Evolutionary conservation across 2,888 invertebrate species (phyloP).

Genomic region (Andricus curvator): DNA sequence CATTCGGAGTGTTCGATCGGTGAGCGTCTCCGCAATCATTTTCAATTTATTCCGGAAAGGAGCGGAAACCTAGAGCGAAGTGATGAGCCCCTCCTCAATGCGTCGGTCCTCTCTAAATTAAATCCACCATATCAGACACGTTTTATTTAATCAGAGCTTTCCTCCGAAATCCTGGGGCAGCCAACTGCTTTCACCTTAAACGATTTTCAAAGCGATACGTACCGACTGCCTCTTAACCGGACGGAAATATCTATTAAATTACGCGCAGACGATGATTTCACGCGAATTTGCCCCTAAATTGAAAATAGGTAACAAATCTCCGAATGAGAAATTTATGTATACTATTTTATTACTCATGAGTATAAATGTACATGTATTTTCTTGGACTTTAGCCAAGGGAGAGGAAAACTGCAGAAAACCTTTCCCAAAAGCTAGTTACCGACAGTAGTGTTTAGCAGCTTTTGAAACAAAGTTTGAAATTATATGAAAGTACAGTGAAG

Average conservation of each 20-base stretch:
- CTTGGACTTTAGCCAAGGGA: too few relatives aligned
- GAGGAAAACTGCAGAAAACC: too few relatives aligned
- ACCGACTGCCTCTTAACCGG: slow-evolving; percentile 62
- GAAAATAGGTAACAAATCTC: slow-evolving; percentile 13
- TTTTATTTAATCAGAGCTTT: slow-evolving; percentile 74
- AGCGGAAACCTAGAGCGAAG: slow-evolving; percentile 57
- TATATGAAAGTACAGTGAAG: too few relatives aligned
- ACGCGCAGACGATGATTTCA: slow-evolving; percentile 41
- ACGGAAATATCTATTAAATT: slow-evolving; percentile 57
- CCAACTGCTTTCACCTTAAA: slow-evolving; percentile 60
- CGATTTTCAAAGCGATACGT: slow-evolving; percentile 67
- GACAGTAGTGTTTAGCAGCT: too few relatives aligned
- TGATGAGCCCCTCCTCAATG: slow-evolving; percentile 49
- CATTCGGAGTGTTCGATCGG: slow-evolving; percentile 61
- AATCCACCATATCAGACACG: slow-evolving; percentile 76
- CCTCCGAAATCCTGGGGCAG: slow-evolving; percentile 39
- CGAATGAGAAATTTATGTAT: neutral
- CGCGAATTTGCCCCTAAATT: slow-evolving; percentile 31
- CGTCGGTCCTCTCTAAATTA: slow-evolving; percentile 69
- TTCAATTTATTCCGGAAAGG: slow-evolving; percentile 69
- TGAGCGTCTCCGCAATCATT: slow-evolving; percentile 69
- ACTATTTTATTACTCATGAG: neutral
- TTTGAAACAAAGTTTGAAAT: too few relatives aligned
- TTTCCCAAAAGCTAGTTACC: too few relatives aligned
- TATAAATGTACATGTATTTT: too few relatives aligned